phyloP scores from a whole-genome alignment of 2,888 invertebrate genomes.

The Cenopis cana region DNA sequence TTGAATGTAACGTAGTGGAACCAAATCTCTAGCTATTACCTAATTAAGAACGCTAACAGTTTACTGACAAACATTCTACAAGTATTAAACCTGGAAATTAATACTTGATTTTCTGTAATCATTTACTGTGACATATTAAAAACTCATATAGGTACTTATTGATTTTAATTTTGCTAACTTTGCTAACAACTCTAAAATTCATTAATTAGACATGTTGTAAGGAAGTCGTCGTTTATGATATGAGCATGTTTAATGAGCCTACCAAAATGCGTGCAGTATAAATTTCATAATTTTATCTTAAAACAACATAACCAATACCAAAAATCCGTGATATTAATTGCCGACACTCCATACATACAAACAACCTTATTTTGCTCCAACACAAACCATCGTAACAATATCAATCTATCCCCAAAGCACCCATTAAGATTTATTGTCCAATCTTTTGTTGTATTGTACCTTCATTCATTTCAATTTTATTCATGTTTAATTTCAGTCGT shows the following conservation, averaged over 20 bases:
- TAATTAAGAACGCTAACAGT: constrained; percentile 1
- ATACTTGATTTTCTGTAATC: too few species aligned
- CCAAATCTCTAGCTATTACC: neutral
- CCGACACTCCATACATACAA: neutral
- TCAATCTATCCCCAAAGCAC: constrained; percentile 8
- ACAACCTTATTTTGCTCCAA: neutral
- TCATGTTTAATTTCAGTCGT: constrained; percentile 62
- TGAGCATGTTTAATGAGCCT: too few species aligned
- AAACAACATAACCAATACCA: too few species aligned
- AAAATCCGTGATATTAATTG: neutral
- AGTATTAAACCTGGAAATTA: neutral
- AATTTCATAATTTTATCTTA: too few species aligned
- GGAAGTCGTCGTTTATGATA: too few species aligned
- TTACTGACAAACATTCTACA: neutral
- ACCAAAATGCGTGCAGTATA: too few species aligned
- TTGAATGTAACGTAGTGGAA: too few species aligned
- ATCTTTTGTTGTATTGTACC: constrained; percentile 40
- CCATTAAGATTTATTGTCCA: constrained; percentile 34
- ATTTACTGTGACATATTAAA: too few species aligned
- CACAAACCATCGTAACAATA: constrained; percentile 4
- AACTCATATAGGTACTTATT: too few species aligned
- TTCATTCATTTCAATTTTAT: constrained; percentile 55
- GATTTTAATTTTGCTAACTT: too few species aligned
- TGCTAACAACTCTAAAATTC: too few species aligned
- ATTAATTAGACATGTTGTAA: too few species aligned